Evolutionary conservation across 2,888 invertebrate genomes (phyloP), one percentile per base, ranked within the genome.

Genomic region (Linyphia triangularis): DNA sequence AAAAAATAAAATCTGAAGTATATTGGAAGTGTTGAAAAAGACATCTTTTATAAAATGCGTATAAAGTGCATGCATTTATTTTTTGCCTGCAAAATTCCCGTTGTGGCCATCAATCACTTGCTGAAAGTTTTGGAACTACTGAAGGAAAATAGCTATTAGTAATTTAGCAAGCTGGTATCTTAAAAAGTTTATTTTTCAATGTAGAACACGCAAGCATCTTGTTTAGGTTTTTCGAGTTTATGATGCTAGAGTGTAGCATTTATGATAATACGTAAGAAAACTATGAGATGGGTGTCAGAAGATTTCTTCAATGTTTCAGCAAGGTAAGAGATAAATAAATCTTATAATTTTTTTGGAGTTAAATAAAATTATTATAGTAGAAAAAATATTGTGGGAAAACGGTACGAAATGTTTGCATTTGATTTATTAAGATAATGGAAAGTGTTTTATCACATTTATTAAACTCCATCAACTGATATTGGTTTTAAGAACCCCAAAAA

Each of bases 71-170:
- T 67, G 28, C n/a, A 10, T n/a, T 33, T 10, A 67, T 67, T 67
- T 67, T 67, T 67, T 33, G 0, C 16, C n/a, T 22, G 16, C 13
- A 1, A 63, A 26, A 63, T 63, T 63, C 67, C 30, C 33, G 6
- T 30, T 9, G 16, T 30, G 22, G 33, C 33, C 67, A 67, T 67
- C 67, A 67, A 67, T 67, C 67, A 67, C 19, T 30, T 33, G n/a
- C 16, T 19, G 5, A 1, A 51, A 51, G 51, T n/a, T 51, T 51
- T n/a, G 5, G 51, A 16, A 51, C 51, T 51, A n/a, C 16, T n/a
- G n/a, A 2, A 51, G 51, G 16, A 51, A 13, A 51, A 51, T 13
- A 51, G n/a, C 51, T 51, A 5, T 16, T 51, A 16, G 51, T 51
- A 51, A n/a, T 51, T 51, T 51, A 51, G n/a, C 51, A 51, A 9